Base-by-base conservation (phyloP, 2,113 vertebrate genomes). In the Gallinago media region DNA sequence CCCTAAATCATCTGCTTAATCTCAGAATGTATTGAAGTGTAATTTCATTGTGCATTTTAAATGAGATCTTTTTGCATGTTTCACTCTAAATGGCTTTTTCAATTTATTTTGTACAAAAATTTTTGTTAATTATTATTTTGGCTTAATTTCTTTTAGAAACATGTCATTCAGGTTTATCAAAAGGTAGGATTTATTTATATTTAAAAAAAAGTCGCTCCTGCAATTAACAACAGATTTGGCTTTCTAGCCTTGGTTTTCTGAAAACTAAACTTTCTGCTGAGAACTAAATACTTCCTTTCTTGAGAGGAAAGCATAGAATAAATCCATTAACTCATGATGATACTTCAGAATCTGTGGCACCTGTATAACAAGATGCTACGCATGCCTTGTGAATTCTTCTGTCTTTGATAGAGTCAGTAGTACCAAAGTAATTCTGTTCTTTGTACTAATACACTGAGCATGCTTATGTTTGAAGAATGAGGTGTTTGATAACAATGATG, bases 91-190 rank as follows among this genome's bases (percentile, higher is more conserved):
- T 97, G 94, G 88, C 93, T 97, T 97, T 97, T 96, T 96, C 72
- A 82, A 9, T 97, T 97, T 93, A 88, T 85, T 97, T 98, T 96
- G 88, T 98, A 55, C 54, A 71, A 94, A 75, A 71, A 20, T 80
- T 96, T 98, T 97, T 95, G 92, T 98, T 98, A 98, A 98, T 98
- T 98, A 96, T 98, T 97, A 96, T 97, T 98, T 98, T 98, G 98
- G 97, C 98, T 98, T 98, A 97, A 99, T 99, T 99, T 99, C 98
- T 99, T 99, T 97, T 99, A 99, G 99, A 99, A 99, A 99, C 99
- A 99, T 99, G 99, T 99, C 99, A 99, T 99, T 99, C 99, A 99
- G 99, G 98, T 99, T 99, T 99, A 98, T 99, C 99, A 99, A 99
- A 99, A 99, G 99, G 99, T 99, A 99, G 99, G 99, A 99, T 97